phyloP scores from a whole-genome alignment of 2,797 vertebrate species.

The Protonibea diacanthus region DNA sequence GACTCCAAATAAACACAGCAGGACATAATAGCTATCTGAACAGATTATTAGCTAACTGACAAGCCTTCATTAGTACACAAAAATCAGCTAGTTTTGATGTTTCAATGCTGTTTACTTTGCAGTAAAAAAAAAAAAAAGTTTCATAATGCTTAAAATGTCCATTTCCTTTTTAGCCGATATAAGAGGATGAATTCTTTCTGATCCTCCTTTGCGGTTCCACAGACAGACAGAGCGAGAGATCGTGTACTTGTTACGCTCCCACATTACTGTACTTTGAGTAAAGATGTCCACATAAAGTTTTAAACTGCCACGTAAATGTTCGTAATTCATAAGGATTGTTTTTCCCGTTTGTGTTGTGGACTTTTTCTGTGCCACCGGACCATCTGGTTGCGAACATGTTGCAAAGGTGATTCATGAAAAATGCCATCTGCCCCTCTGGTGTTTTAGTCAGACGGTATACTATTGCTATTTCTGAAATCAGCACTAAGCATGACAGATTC shows the following conservation, averaged over 20 bases:
- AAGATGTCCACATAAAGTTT: neutral
- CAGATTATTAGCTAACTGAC: neutral
- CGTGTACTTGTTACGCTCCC: neutral
- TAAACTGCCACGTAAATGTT: neutral
- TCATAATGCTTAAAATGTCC: neutral
- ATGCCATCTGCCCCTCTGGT: slow-evolving; percentile 64
- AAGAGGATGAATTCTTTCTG: neutral
- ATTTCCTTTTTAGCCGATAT: neutral
- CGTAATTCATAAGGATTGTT: slow-evolving; percentile 22
- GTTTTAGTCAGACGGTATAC: slow-evolving; percentile 58
- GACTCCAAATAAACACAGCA: neutral
- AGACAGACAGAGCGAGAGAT: neutral
- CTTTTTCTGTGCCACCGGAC: slow-evolving; percentile 35
- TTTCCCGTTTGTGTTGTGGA: slow-evolving; percentile 19
- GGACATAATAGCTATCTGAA: neutral
- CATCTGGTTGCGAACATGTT: slow-evolving; percentile 69
- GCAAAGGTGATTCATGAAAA: slow-evolving; percentile 74
- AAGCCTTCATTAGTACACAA: too few species aligned
- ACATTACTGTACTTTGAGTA: neutral
- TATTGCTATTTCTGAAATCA: slow-evolving; percentile 68
- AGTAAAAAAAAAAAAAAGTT: neutral
- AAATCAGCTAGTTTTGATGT: neutral
- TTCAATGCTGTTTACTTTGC: neutral
- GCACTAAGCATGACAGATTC: slow-evolving; percentile 62
- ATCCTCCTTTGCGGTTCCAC: neutral